phyloP scores from a whole-genome alignment of 2,113 vertebrate genomes.

The Sylvietta virens region DNA sequence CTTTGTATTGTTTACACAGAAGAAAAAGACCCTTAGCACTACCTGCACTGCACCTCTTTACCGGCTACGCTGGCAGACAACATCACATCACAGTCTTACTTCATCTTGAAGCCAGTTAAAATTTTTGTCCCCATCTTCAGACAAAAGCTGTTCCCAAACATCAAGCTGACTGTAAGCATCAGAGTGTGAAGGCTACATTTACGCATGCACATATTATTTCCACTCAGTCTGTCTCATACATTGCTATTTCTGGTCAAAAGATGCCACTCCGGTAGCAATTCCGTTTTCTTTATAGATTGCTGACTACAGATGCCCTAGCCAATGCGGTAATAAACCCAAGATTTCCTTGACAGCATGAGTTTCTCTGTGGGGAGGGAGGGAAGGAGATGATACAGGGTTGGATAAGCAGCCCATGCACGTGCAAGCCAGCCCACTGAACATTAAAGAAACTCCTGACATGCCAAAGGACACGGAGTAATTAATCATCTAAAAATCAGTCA shows the following conservation, averaged over 20 bases:
- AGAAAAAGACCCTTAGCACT: not conserved
- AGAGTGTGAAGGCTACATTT: not conserved
- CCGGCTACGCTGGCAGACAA: not conserved
- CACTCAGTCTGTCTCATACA: not conserved
- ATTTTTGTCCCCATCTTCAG: not conserved
- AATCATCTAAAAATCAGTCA: not conserved
- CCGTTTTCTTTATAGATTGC: not conserved
- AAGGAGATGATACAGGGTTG: not conserved
- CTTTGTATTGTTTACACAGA: not conserved
- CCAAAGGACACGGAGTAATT: not conserved
- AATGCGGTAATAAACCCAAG: not conserved
- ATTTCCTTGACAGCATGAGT: not conserved
- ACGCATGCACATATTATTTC: not conserved
- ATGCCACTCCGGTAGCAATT: not conserved
- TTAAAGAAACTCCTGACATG: not conserved
- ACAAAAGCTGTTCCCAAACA: not conserved
- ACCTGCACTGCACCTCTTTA: not conserved
- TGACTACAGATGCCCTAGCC: not conserved
- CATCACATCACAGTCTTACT: not conserved
- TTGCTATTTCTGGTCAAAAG: not conserved
- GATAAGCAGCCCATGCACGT: rapidly evolving
- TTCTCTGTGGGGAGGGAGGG: not conserved
- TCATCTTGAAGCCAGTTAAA: not conserved
- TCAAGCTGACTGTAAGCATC: not conserved
- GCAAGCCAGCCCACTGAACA: not conserved